These are phyloP conservation scores for Brachystomella parvula DNA, from an alignment of 1,140 invertebrate species.

Conservation along the genomic window DNA sequence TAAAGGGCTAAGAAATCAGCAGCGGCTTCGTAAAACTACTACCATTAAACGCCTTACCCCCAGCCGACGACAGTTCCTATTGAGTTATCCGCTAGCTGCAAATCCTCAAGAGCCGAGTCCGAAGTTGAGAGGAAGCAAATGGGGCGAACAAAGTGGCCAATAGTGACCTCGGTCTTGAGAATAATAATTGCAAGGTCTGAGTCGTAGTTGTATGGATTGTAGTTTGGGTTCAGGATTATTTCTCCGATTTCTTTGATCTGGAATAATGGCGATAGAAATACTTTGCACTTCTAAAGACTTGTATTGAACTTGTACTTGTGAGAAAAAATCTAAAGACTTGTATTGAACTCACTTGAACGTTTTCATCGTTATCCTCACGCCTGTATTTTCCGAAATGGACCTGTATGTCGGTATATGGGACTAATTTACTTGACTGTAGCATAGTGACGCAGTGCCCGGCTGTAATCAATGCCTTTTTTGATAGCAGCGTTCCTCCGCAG, in stretches of 20 bases:
- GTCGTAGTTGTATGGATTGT: constrained; percentile 34
- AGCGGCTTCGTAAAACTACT: neutral
- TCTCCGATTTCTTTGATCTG: constrained; percentile 17
- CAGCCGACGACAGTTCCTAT: constrained; percentile 25
- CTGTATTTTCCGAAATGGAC: constrained; percentile 31
- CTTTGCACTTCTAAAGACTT: neutral
- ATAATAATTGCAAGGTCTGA: constrained; percentile 34
- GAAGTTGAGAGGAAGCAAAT: constrained; percentile 32
- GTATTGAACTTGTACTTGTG: neutral
- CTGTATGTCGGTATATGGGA: constrained; percentile 10
- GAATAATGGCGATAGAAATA: neutral
- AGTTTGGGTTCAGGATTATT: constrained; percentile 27
- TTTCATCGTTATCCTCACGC: constrained; percentile 25
- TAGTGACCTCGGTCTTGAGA: constrained; percentile 18
- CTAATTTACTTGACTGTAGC: neutral
- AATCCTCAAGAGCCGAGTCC: constrained; percentile 31
- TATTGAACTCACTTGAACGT: constrained; percentile 25
- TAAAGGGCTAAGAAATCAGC: neutral
- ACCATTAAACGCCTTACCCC: neutral
- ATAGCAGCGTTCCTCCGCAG: constrained; percentile 26
- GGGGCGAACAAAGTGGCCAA: constrained; percentile 35
- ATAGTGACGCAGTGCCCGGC: constrained; percentile 35
- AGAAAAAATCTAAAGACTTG: too few relatives aligned
- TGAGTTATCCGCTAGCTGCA: constrained; percentile 25
- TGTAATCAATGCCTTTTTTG: constrained; percentile 20